Evolutionary conservation across 2,888 invertebrate genomes (phyloP).

Genomic region (Teleogryllus oceanicus): DNA sequence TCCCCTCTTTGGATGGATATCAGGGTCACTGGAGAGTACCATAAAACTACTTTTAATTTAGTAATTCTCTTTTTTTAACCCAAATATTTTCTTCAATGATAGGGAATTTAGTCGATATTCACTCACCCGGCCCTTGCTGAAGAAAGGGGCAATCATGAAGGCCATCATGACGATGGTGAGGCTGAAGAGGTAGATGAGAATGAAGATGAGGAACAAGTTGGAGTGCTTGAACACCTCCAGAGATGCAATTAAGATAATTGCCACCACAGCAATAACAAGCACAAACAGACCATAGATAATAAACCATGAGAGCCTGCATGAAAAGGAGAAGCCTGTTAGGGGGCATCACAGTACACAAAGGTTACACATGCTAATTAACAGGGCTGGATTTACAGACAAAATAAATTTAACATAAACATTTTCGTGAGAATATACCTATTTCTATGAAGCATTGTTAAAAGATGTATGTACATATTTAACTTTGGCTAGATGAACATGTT

Average conservation of each 20-base stretch:
- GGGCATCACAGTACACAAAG: not conserved
- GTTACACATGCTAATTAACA: no score
- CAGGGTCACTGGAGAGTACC: no score
- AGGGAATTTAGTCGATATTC: not conserved
- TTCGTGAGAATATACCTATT: no score
- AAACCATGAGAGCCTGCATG: conserved; percentile 74
- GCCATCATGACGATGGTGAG: conserved; percentile 77
- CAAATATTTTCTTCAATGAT: conserved; percentile 12
- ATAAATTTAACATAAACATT: no score
- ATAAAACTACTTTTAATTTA: no score
- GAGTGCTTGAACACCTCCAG: conserved; percentile 75
- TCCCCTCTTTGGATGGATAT: no score
- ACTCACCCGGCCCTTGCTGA: conserved; percentile 75
- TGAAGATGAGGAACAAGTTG: conserved; percentile 71
- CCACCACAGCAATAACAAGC: conserved; percentile 59
- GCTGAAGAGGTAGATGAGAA: conserved; percentile 74
- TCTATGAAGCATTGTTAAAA: no score
- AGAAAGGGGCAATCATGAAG: conserved; percentile 82
- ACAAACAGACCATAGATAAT: conserved; percentile 72
- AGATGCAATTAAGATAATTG: conserved; percentile 66
- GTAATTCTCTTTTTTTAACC: not conserved
- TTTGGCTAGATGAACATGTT: no score
- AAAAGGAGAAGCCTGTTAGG: conserved; percentile 6
- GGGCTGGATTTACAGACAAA: no score
- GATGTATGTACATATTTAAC: no score